Conservation (phyloP, 2,797 vertebrate species). For the Nannoperca obscura region DNA sequence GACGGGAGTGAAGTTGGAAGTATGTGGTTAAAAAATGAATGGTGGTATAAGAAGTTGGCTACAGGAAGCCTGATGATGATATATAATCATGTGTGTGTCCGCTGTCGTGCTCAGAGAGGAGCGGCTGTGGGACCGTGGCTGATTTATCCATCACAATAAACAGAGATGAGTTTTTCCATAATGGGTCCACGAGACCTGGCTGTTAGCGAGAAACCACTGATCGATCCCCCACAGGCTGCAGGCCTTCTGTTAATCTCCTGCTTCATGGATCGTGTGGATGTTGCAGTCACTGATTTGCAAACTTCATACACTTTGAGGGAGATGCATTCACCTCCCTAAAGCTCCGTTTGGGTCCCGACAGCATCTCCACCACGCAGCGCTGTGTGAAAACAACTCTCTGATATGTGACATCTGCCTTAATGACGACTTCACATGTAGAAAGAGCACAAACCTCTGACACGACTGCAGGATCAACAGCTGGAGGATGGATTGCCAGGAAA, state of each 20-base stretch:
- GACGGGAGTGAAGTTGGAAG: slow-evolving; percentile 21
- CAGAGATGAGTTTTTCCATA: slow-evolving; percentile 47
- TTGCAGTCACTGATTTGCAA: slow-evolving; percentile 32
- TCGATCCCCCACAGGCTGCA: slow-evolving; percentile 45
- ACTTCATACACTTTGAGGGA: slow-evolving; percentile 33
- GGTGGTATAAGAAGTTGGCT: slow-evolving; percentile 1
- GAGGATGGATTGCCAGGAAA: neutral
- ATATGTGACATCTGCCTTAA: slow-evolving; percentile 16
- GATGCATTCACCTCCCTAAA: slow-evolving; percentile 2
- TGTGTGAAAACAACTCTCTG: slow-evolving; percentile 17
- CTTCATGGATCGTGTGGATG: slow-evolving; percentile 17
- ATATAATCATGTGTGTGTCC: slow-evolving; percentile 10
- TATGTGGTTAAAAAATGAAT: slow-evolving; percentile 8
- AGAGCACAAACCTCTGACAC: neutral
- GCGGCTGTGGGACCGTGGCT: slow-evolving; percentile 22
- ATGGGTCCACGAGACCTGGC: slow-evolving; percentile 40
- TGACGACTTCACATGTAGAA: neutral
- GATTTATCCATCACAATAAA: slow-evolving; percentile 65
- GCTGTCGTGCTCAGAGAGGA: slow-evolving; percentile 15
- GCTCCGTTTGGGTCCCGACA: slow-evolving; percentile 21
- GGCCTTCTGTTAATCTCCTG: slow-evolving; percentile 29
- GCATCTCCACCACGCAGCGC: neutral
- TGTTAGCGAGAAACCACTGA: slow-evolving; percentile 48
- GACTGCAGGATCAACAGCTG: neutral
- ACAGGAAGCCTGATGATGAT: slow-evolving; percentile 5